phyloP scores from a whole-genome alignment of 1,140 invertebrate genomes.

The honey bee (Apis mellifera) region Amel_HAv3.1 CM009937.2:8694001-8694500 shows the following conservation, averaged over 20 bases:
- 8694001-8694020: conserved; percentile 21
- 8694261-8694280: conserved; percentile 35
- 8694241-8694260: conserved; percentile 56
- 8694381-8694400: neutral
- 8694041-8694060: conserved; percentile 32
- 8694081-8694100: conserved; percentile 12
- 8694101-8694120: conserved; percentile 47
- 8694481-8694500: neutral
- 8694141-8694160: neutral
- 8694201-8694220: neutral
- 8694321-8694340: neutral
- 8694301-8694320: conserved; percentile 48
- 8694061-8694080: conserved; percentile 14
- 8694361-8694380: too few species aligned
- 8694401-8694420: neutral
- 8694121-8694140: conserved; percentile 15
- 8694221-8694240: neutral
- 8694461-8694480: too few species aligned
- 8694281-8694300: conserved; percentile 56
- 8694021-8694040: conserved; percentile 33
- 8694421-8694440: neutral
- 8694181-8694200: conserved; percentile 15
- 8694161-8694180: conserved; percentile 7
- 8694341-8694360: neutral
- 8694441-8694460: neutral